Evolutionary conservation across 2,797 vertebrate genomes (phyloP).

Genomic region (Dendrocincla fuliginosa): DNA sequence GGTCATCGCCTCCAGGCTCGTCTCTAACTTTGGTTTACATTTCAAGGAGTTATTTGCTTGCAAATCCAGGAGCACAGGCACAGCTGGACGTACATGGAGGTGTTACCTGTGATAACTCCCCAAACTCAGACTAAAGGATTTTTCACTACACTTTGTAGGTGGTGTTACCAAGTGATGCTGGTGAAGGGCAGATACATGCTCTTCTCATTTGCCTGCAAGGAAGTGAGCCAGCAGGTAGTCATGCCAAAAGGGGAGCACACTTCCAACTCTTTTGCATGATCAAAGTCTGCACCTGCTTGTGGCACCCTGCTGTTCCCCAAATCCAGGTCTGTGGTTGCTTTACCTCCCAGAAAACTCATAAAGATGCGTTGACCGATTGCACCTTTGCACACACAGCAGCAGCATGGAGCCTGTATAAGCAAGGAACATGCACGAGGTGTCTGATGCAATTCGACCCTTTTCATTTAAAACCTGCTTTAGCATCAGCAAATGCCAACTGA

Average conservation of each 20-base stretch:
- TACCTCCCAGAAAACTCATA: background rate
- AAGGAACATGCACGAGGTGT: background rate
- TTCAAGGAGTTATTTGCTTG: background rate
- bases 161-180: background rate
- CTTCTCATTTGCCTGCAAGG: background rate
- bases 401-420: background rate
- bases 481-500: background rate
- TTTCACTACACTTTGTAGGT: background rate
- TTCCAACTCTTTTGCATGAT: background rate
- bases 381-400: background rate
- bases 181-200: background rate
- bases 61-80: background rate
- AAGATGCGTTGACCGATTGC: accelerated
- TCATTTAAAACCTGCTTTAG: background rate
- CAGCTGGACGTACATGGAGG: background rate
- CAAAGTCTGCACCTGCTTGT: background rate
- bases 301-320: background rate
- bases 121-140: background rate
- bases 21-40: background rate
- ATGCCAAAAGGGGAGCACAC: background rate
- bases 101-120: background rate
- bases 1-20: background rate
- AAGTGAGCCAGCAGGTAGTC: background rate
- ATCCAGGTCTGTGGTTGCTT: background rate
- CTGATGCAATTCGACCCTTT: background rate